phyloP scores from a whole-genome alignment of 2,888 invertebrate genomes.

The Coremacera marginata region DNA sequence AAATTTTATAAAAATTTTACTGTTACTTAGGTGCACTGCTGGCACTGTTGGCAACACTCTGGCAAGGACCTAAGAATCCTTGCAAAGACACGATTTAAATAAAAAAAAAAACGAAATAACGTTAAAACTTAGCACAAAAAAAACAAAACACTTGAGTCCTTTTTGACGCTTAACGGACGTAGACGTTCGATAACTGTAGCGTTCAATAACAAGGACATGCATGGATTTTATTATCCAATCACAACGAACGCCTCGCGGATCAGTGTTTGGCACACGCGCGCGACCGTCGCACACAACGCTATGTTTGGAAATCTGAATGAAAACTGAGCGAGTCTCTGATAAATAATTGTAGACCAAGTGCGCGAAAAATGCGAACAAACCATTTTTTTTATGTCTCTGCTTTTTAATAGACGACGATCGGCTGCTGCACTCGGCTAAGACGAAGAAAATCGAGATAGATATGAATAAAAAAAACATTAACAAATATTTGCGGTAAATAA shows the following conservation, averaged over 20 bases:
- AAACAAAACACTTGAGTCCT: background rate
- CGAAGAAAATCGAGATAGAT: constrained; percentile 30
- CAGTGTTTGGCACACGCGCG: constrained; percentile 32
- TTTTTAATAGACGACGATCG: constrained; percentile 8
- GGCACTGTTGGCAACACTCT: constrained; percentile 51
- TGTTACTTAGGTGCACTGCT: constrained; percentile 56
- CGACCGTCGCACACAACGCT: constrained; percentile 31
- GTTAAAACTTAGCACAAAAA: background rate
- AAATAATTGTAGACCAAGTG: constrained; percentile 38
- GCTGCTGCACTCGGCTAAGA: constrained; percentile 29
- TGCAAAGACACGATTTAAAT: background rate
- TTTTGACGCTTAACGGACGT: background rate
- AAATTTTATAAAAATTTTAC: background rate
- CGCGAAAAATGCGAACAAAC: constrained; percentile 34
- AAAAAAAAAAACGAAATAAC: background rate
- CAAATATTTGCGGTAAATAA: constrained; percentile 31
- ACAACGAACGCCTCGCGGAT: constrained; percentile 1
- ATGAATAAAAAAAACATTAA: constrained; percentile 5
- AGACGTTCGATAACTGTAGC: background rate
- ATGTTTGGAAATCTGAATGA: constrained; percentile 66
- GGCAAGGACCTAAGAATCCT: constrained; percentile 15
- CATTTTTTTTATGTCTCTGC: background rate
- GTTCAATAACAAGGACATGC: background rate
- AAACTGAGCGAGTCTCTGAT: constrained; percentile 58
- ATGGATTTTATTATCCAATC: background rate